Conservation (phyloP, 2,113 vertebrate species). For the Todiramphus saurophagus region DNA sequence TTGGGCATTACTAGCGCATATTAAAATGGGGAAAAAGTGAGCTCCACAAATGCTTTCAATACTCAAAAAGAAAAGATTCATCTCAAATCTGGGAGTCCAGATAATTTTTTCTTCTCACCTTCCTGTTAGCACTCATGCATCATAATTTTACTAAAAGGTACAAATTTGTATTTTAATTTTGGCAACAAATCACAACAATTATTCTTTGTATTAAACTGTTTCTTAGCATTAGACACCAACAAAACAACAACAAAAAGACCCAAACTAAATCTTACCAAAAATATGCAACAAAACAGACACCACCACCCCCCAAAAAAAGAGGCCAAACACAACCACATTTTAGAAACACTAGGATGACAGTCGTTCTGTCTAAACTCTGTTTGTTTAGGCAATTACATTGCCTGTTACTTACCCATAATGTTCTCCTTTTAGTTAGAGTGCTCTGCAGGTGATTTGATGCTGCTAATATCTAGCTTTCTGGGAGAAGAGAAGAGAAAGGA, state of each 20-base stretch:
- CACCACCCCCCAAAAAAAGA: neutral
- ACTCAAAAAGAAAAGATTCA: neutral
- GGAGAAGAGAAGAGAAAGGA: slow-evolving; percentile 30
- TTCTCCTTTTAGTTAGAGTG: slow-evolving; percentile 41
- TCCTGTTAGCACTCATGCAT: neutral
- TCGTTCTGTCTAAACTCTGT: slow-evolving; percentile 16
- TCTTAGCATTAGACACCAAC: neutral
- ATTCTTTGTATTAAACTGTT: neutral
- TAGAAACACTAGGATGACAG: neutral
- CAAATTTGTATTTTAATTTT: neutral
- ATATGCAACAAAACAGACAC: neutral
- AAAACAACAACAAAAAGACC: neutral
- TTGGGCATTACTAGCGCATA: neutral
- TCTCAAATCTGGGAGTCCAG: neutral
- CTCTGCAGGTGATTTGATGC: slow-evolving; percentile 25
- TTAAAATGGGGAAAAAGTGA: neutral
- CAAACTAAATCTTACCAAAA: neutral
- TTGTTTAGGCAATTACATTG: slow-evolving; percentile 47
- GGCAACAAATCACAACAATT: neutral
- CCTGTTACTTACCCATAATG: slow-evolving; percentile 45
- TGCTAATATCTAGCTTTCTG: slow-evolving; percentile 42
- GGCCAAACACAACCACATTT: neutral
- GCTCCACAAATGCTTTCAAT: neutral
- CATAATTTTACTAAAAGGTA: neutral
- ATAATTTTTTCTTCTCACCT: neutral